Percentiles rank a stretch among this genome's conserved stretches.
These are phyloP conservation scores for Trisateles emortualis DNA, from an alignment of 2,888 invertebrate genomes.

Conservation along the genomic window DNA sequence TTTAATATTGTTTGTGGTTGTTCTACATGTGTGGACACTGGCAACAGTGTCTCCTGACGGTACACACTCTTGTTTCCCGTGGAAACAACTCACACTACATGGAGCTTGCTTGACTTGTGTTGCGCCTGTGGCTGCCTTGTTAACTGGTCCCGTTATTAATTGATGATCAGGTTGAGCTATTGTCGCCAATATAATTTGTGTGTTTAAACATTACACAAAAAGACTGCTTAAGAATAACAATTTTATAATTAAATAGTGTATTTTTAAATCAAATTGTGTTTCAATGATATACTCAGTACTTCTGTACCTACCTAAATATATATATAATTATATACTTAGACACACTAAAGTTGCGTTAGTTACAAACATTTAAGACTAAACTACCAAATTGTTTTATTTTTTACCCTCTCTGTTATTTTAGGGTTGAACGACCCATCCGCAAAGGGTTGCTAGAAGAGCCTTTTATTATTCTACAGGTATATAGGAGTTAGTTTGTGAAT, in stretches of 20 bases:
- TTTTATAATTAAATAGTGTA: constrained; percentile 47
- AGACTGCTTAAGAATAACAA: constrained; percentile 58
- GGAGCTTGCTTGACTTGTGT: constrained; percentile 14
- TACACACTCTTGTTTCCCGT: constrained; percentile 4
- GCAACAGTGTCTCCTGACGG: background rate
- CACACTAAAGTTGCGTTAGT: too few relatives aligned
- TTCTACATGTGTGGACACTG: background rate
- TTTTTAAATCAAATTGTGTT: constrained; percentile 32
- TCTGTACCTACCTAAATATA: background rate
- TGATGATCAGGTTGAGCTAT: constrained; percentile 3
- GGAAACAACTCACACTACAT: constrained; percentile 1
- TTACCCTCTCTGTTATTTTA: too few relatives aligned
- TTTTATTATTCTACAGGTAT: too few relatives aligned
- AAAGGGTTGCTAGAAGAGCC: too few relatives aligned
- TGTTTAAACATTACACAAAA: constrained; percentile 30
- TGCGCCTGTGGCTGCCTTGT: background rate
- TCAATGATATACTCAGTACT: too few relatives aligned
- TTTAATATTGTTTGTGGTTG: background rate
- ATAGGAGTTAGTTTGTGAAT: too few relatives aligned
- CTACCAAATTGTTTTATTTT: too few relatives aligned
- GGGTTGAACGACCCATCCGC: too few relatives aligned
- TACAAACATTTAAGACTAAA: too few relatives aligned
- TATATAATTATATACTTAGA: too few relatives aligned
- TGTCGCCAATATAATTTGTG: constrained; percentile 18
- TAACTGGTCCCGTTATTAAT: background rate